A percentile compares a stretch with the other conserved stretches of the same genome.
These are phyloP conservation scores for Channa argus DNA, from an alignment of 2,113 vertebrate genomes.

Conservation along the genomic window DNA sequence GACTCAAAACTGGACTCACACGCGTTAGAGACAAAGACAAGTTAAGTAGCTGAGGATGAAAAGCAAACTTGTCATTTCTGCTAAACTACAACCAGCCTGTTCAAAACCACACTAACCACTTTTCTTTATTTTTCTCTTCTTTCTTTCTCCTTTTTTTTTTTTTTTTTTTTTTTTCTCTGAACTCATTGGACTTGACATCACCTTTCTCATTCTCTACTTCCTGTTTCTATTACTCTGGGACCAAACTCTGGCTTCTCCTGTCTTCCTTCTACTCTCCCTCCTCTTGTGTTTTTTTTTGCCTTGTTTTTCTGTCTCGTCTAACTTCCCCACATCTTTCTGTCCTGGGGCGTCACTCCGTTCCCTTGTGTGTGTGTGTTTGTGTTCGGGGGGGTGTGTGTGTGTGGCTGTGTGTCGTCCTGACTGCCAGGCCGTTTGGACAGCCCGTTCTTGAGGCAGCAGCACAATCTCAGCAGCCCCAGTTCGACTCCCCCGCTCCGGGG, in stretches of 20 bases:
- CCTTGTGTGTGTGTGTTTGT: slow-evolving; percentile 48
- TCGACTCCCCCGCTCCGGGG: slow-evolving; percentile 87
- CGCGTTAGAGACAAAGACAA: too few relatives aligned
- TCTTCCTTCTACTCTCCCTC: slow-evolving; percentile 8
- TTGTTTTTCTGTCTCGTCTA: slow-evolving; percentile 25
- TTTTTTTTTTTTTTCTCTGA: background rate
- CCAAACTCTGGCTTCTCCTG: slow-evolving; percentile 11
- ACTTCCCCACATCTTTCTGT: slow-evolving; percentile 34
- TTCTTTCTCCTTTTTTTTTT: slow-evolving; percentile 3
- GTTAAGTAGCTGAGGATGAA: background rate
- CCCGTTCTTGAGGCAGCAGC: slow-evolving; percentile 97
- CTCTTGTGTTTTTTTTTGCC: slow-evolving; percentile 17
- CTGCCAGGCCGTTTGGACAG: slow-evolving; percentile 96
- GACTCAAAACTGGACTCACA: too few relatives aligned
- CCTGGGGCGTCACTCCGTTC: slow-evolving; percentile 67
- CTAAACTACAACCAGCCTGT: slow-evolving; percentile 40
- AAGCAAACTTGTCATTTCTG: slow-evolving; percentile 15
- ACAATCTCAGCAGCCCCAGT: slow-evolving; percentile 88
- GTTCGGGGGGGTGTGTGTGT: slow-evolving; percentile 58
- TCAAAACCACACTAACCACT: slow-evolving; percentile 63
- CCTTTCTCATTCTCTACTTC: slow-evolving; percentile 17
- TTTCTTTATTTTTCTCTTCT: slow-evolving; percentile 1
- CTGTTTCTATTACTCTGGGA: slow-evolving; percentile 13
- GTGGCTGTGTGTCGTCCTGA: slow-evolving; percentile 62
- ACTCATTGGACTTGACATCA: too few relatives aligned